These are phyloP conservation scores for Perca fluviatilis DNA, from an alignment of 2,113 vertebrate genomes.

Conservation along the genomic window DNA sequence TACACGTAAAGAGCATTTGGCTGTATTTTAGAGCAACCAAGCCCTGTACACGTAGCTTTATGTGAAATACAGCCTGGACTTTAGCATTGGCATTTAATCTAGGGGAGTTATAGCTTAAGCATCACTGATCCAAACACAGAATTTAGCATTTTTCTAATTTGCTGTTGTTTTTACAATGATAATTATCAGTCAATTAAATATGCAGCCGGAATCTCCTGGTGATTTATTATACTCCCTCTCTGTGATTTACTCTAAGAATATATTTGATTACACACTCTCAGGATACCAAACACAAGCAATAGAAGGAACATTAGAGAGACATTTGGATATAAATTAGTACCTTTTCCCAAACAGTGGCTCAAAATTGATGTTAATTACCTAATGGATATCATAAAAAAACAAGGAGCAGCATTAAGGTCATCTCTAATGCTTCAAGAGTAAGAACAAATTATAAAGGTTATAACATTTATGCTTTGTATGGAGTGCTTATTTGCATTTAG, in stretches of 20 bases:
- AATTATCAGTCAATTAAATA: conserved; percentile 71
- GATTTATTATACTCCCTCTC: conserved; percentile 59
- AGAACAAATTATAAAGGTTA: conserved; percentile 51
- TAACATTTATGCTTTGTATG: conserved; percentile 44
- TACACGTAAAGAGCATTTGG: neutral
- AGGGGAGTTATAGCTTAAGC: neutral
- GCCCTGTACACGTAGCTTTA: neutral
- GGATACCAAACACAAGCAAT: conserved; percentile 63
- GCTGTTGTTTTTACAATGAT: conserved; percentile 61
- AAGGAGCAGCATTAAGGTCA: conserved; percentile 40
- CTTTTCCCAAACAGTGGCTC: conserved; percentile 53
- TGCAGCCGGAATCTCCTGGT: conserved; percentile 63
- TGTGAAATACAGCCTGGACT: neutral
- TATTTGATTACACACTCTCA: conserved; percentile 75
- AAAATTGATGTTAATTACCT: conserved; percentile 69
- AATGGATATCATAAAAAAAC: conserved; percentile 60
- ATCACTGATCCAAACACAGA: conserved; percentile 54
- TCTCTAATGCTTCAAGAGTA: conserved; percentile 54
- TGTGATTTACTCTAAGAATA: conserved; percentile 67
- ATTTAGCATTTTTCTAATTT: conserved; percentile 63
- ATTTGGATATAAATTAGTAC: conserved; percentile 63
- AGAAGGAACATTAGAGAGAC: conserved; percentile 61
- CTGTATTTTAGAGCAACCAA: neutral
- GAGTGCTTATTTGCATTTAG: conserved; percentile 52
- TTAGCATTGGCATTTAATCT: neutral